phyloP scores from a whole-genome alignment of 2,113 vertebrate genomes.

The Rhinichthys klamathensis region DNA sequence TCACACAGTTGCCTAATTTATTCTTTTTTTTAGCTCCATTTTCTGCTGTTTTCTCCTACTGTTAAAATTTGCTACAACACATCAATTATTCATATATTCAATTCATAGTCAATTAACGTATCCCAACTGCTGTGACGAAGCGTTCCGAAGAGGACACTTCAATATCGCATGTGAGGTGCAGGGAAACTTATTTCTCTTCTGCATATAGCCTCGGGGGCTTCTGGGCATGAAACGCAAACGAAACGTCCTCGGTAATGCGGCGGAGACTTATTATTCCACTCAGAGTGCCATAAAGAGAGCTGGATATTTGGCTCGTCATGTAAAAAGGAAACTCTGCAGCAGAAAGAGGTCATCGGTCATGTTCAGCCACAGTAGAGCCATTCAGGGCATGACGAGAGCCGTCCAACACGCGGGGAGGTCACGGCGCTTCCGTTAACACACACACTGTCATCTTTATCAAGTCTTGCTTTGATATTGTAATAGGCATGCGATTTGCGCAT shows the following conservation, averaged over 20 bases:
- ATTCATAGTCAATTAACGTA: constrained; percentile 42
- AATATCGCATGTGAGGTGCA: constrained; percentile 16
- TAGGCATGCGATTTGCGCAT: constrained; percentile 56
- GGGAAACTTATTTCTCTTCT: constrained; percentile 18
- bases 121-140: constrained; percentile 37
- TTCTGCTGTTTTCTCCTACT: constrained; percentile 23
- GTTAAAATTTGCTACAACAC: constrained; percentile 26
- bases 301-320: constrained; percentile 58
- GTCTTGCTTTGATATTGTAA: constrained; percentile 63
- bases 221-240: constrained; percentile 11
- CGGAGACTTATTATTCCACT: constrained; percentile 57
- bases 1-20: constrained; percentile 22
- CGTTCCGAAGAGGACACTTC: constrained; percentile 15
- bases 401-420: constrained; percentile 58
- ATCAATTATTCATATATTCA: constrained; percentile 47
- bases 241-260: constrained; percentile 30
- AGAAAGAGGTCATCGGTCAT: constrained; percentile 57
- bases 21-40: not conserved
- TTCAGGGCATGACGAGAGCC: constrained; percentile 56
- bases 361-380: constrained; percentile 58
- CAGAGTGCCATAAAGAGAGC: constrained; percentile 41
- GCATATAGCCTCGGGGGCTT: not conserved
- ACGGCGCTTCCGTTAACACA: constrained; percentile 60
- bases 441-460: constrained; percentile 65
- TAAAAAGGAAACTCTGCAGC: constrained; percentile 59